Percentiles rank a stretch among this genome's conserved stretches.
Evolutionary conservation across 92 coral and sea anemone genomes (phyloP).

Genomic region (Zoanthus solanderi): DNA sequence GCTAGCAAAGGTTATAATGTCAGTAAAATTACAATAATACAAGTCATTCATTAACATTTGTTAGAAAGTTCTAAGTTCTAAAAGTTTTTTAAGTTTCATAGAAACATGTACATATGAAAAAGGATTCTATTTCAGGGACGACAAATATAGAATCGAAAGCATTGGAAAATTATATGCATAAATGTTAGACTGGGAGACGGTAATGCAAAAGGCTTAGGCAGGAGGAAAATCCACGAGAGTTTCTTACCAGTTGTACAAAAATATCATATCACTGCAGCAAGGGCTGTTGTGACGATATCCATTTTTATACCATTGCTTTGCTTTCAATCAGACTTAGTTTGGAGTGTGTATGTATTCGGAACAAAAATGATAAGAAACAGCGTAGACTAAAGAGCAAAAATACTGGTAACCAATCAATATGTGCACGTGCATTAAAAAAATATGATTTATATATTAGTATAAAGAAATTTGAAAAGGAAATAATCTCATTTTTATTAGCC

Average conservation of each 20-base stretch:
- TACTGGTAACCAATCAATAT: neutral
- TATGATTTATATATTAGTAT: too few relatives aligned
- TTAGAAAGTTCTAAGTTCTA: neutral
- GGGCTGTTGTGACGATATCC: neutral
- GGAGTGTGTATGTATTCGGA: neutral
- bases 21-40: neutral
- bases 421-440: neutral
- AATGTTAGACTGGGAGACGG: too few relatives aligned
- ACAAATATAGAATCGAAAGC: too few relatives aligned
- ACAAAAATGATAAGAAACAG: neutral
- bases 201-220: too few relatives aligned
- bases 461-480: too few relatives aligned
- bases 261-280: neutral
- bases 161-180: too few relatives aligned
- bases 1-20: neutral
- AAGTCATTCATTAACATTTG: neutral
- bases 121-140: too few relatives aligned
- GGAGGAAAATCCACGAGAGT: too few relatives aligned
- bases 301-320: neutral
- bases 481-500: too few relatives aligned
- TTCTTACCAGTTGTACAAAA: too few relatives aligned
- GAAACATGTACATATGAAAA: too few relatives aligned
- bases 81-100: too few relatives aligned
- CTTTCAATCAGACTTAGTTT: neutral
- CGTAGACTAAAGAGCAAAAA: neutral